Evolutionary conservation across 2,888 invertebrate species (phyloP), one percentile per base, ranked within the genome.

Genomic region (Axea sp.): DNA sequence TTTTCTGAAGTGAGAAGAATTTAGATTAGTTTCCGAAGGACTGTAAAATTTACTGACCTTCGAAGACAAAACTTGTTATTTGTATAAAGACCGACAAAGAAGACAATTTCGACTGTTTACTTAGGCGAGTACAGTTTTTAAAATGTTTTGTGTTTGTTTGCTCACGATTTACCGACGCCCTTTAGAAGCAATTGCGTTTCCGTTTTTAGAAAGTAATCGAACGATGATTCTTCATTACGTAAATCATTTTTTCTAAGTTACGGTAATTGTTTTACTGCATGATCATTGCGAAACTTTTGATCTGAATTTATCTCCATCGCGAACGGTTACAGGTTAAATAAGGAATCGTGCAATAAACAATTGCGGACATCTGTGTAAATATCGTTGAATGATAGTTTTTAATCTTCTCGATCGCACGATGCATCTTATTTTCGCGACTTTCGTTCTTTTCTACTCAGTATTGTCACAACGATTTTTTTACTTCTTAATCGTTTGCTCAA

Each of bases 401-500:
- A 60, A 47, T 47, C 26, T 60, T 9, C 24, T 9, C 37, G 19
- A n/a, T n/a, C 33, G 3, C 47, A 37, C 39, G 49, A 33, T 33
- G 71, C 45, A 49, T 62, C 57, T 71, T 31, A 55, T 39, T 71
- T 43, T 49, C 57, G 71, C 57, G 49, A 57, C 7, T 39, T 47
- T 22, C 49, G 49, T 64, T 59, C 49, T 57, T 64, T 26, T 37
- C 33, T 5, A 15, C 47, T 35, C 33, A 9, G 51, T 73, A 68
- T 73, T 73, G 68, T 73, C 62, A 53, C 67, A 49, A 33, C 45
- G 39, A 43, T 68, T 69, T 73, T 65, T 73, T 68, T 55, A 73
- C 60, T 49, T 73, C 77, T 81, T 78, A 80, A 82, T 83, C 82
- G 79, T 81, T 82, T 79, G 80, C 76, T 79, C 81, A 80, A 81